phyloP scores from a whole-genome alignment of 2,888 invertebrate species.

The Liopterus haemorrhoidalis region DNA sequence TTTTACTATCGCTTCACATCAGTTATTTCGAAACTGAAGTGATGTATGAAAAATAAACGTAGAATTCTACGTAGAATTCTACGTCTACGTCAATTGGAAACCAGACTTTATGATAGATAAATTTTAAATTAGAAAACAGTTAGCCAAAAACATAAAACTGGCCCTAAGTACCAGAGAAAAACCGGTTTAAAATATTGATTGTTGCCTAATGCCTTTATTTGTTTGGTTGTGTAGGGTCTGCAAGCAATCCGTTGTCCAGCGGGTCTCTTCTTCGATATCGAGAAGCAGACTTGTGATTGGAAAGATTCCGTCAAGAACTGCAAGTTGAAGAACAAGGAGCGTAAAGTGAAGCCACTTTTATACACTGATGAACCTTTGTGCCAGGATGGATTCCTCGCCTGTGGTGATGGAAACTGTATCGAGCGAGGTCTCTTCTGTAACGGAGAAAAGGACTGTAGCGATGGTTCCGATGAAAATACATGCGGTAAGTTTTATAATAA shows the following conservation, averaged over 20 bases:
- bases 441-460: constrained; percentile 82
- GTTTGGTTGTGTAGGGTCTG: constrained; percentile 59
- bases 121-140: no score
- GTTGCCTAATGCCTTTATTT: no score
- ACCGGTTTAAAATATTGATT: no score
- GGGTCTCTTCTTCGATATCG: constrained; percentile 87
- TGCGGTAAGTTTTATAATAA: constrained; percentile 63
- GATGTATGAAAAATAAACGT: no score
- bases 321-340: constrained; percentile 82
- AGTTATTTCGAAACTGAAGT: no score
- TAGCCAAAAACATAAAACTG: no score
- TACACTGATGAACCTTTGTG: constrained; percentile 88
- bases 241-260: constrained; percentile 91
- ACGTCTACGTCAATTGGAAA: no score
- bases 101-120: no score
- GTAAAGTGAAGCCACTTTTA: constrained; percentile 78
- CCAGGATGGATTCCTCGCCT: constrained; percentile 78
- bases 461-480: constrained; percentile 85
- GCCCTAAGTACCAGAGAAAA: no score
- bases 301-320: constrained; percentile 90
- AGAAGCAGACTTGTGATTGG: constrained; percentile 94
- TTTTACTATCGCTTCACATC: no score
- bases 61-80: no score
- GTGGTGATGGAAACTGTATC: constrained; percentile 80
- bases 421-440: constrained; percentile 89